A percentile compares a stretch with the other conserved stretches of the same genome.
phyloP scores from a whole-genome alignment of 2,888 invertebrate species.

The Lasioglossum zephyrum region DNA sequence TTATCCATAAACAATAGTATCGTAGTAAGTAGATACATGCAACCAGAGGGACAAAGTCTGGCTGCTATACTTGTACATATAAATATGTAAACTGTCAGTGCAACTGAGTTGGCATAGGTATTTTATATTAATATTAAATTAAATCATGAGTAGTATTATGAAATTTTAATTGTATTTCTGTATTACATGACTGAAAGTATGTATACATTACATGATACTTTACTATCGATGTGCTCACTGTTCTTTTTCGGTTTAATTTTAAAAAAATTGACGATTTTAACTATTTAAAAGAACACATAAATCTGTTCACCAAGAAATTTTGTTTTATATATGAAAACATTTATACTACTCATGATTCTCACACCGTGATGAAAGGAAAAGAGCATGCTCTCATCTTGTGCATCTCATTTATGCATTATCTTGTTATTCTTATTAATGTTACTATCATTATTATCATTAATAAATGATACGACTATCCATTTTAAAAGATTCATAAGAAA shows the following conservation, averaged over 20 bases:
- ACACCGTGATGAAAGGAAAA: slow-evolving; percentile 59
- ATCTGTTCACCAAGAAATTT: slow-evolving; percentile 32
- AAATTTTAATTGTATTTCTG: slow-evolving; percentile 73
- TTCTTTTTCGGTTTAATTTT: slow-evolving; percentile 1
- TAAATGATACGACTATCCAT: slow-evolving; percentile 79
- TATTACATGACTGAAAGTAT: slow-evolving; percentile 38
- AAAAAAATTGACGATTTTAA: neutral
- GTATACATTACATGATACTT: neutral
- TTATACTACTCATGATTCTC: slow-evolving; percentile 65
- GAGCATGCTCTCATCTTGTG: slow-evolving; percentile 67
- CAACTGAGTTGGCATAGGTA: slow-evolving; percentile 76
- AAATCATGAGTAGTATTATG: slow-evolving; percentile 78
- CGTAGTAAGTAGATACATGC: slow-evolving; percentile 78
- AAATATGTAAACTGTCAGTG: slow-evolving; percentile 78
- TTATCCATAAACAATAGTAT: slow-evolving; percentile 80
- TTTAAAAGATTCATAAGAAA: slow-evolving; percentile 80
- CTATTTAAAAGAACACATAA: slow-evolving; percentile 10
- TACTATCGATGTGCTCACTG: neutral
- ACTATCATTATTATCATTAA: slow-evolving; percentile 81
- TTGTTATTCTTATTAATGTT: slow-evolving; percentile 82
- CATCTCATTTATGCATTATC: slow-evolving; percentile 79
- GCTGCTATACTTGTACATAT: slow-evolving; percentile 81
- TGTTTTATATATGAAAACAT: slow-evolving; percentile 8
- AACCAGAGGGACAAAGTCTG: slow-evolving; percentile 72
- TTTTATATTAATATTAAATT: slow-evolving; percentile 78